Evolutionary conservation across 2,888 invertebrate species (phyloP).

Genomic region (Ceraclea dissimilis): DNA sequence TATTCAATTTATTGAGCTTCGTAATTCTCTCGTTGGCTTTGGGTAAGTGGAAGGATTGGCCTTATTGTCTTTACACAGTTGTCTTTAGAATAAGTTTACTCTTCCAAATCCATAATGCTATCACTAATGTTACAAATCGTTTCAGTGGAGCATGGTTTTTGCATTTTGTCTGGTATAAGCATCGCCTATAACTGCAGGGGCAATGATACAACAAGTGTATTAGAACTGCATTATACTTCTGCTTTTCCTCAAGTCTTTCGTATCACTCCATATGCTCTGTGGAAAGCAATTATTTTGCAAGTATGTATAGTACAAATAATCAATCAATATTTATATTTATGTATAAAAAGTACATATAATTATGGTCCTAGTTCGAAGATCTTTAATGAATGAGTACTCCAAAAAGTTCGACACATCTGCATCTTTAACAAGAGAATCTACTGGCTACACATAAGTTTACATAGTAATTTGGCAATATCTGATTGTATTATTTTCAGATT

Average conservation of each 20-base stretch:
- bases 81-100: no score
- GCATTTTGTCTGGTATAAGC: constrained; percentile 50
- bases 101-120: no score
- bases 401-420: no score
- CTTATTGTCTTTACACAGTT: no score
- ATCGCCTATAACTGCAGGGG: constrained; percentile 34
- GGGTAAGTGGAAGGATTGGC: no score
- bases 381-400: no score
- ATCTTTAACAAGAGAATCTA: no score
- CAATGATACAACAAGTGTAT: constrained; percentile 23
- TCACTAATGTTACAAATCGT: no score
- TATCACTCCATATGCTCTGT: constrained; percentile 35
- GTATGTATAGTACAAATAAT: constrained; percentile 30
- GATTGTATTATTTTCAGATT: constrained; percentile 4
- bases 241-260: constrained; percentile 40
- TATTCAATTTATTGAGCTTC: constrained; percentile 13
- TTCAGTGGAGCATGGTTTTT: constrained; percentile 55
- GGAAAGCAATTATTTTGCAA: constrained; percentile 39
- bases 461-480: background rate
- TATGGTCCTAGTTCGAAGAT: no score
- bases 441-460: no score
- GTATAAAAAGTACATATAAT: background rate
- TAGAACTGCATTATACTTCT: constrained; percentile 28
- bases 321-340: no score
- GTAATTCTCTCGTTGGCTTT: constrained; percentile 10